These are phyloP conservation scores for Cataglyphis livida DNA, from an alignment of 2,888 invertebrate genomes.

Conservation along the genomic window DNA sequence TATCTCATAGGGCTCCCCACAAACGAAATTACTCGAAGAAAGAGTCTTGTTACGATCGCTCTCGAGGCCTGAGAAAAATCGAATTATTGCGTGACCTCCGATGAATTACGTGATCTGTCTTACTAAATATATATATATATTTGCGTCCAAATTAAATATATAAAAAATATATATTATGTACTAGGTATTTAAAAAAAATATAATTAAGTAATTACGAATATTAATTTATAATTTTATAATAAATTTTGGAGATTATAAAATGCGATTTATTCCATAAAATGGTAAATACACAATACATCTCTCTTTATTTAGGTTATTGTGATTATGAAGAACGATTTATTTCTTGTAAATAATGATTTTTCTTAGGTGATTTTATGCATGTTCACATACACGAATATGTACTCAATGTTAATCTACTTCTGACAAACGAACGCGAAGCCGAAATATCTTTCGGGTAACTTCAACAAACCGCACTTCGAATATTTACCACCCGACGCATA, in stretches of 20 bases:
- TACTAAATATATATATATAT: not conserved
- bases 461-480: constrained; percentile 17
- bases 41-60: constrained; percentile 15
- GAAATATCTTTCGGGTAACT: constrained; percentile 39
- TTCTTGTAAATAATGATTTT: constrained; percentile 17
- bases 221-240: not conserved
- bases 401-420: constrained; percentile 40
- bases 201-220: not conserved
- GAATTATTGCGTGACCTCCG: constrained; percentile 10
- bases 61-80: not conserved
- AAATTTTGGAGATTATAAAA: not conserved
- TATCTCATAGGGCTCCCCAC: not conserved
- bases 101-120: constrained; percentile 21
- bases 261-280: not conserved
- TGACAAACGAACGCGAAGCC: constrained; percentile 32
- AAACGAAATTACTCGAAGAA: constrained; percentile 37
- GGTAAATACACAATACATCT: not conserved
- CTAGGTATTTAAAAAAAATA: not conserved
- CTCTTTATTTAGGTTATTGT: not conserved
- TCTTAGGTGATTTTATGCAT: not conserved
- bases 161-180: not conserved
- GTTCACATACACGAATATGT: not conserved
- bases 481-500: constrained; percentile 31
- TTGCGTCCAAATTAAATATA: not conserved
- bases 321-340: constrained; percentile 5